Percentiles rank a stretch among this genome's conserved stretches.
Evolutionary conservation across 1,140 invertebrate species (phyloP).

Genomic region (Saccostrea cuccullata): DNA sequence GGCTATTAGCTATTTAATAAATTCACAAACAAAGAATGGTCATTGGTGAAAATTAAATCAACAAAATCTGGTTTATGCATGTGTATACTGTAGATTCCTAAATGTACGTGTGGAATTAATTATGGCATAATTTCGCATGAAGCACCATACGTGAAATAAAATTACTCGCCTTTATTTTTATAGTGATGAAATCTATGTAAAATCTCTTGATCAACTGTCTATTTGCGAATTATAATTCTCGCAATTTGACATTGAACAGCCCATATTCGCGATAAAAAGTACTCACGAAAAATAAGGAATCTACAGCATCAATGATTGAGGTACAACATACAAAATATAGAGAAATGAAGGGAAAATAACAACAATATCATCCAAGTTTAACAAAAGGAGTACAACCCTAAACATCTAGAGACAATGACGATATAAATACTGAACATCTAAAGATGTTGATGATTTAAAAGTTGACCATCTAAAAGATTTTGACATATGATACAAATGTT

Average conservation of each 20-base stretch:
- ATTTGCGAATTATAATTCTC: too few relatives aligned
- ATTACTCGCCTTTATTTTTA: too few relatives aligned
- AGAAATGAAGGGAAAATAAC: background rate
- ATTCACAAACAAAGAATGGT: conserved; percentile 14
- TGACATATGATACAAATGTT: background rate
- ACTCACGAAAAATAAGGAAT: too few relatives aligned
- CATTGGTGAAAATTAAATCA: conserved; percentile 15
- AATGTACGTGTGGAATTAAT: too few relatives aligned
- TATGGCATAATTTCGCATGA: too few relatives aligned
- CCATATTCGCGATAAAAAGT: too few relatives aligned
- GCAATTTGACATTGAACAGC: too few relatives aligned
- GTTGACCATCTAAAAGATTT: background rate
- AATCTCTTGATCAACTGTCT: too few relatives aligned
- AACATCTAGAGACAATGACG: background rate
- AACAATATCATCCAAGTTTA: background rate
- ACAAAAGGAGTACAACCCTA: background rate
- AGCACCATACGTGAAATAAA: too few relatives aligned
- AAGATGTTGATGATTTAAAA: background rate
- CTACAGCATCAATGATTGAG: background rate
- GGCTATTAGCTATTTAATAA: conserved; percentile 23
- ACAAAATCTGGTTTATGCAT: background rate
- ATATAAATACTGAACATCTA: background rate
- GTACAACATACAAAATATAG: background rate
- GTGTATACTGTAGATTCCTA: too few relatives aligned
- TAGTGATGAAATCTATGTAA: too few relatives aligned